Base-by-base conservation (phyloP, 2,113 vertebrate genomes). In the Lasiurus cinereus region DNA sequence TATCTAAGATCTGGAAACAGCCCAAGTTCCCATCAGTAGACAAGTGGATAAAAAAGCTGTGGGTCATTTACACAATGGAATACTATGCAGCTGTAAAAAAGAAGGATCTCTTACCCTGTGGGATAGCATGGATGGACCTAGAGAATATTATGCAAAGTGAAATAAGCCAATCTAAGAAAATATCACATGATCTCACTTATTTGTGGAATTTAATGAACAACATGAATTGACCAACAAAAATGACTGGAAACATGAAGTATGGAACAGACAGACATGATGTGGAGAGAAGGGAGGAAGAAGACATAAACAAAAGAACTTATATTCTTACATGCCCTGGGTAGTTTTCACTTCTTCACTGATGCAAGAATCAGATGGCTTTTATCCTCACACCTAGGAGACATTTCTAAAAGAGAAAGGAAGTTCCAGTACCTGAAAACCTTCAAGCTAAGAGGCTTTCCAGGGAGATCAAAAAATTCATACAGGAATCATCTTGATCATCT, bases 271-370 rank as follows among this genome's bases (percentile, higher is more conserved):
- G 12, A 64, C 27, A 29, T 29, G 31, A 27, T 14, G 62, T 13
- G 29, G 62, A 29, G 12, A 14, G 29, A 13, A 14, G 29, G 29
- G 29, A 22, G 10, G 6, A 7, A 31, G 62, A 66, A 66, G 62
- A 66, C 27, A 66, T 14, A 66, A 31, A 66, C 29, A 5, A 14
- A 66, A 31, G 5, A 66, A 66, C 27, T 29, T 66, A 31, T 7
- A 66, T 66, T 14, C 62, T 29, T 64, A 64, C 27, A 64, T 64
- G 27, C 27, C 12, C 62, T 59, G 54, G 93, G 97, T 0, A 99
- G 98, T 96, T 99, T 98, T 64, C 98, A 98, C 77, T 14, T 99
- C 90, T 99, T 99, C 93, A 96, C 99, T 0, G 99, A 99, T 22
- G 98, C 97, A 8, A 98, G 99, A 54, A 95, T 99, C 87, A 97